phyloP scores from a whole-genome alignment of 2,888 invertebrate genomes.

The Dromius quadrimaculatus region DNA sequence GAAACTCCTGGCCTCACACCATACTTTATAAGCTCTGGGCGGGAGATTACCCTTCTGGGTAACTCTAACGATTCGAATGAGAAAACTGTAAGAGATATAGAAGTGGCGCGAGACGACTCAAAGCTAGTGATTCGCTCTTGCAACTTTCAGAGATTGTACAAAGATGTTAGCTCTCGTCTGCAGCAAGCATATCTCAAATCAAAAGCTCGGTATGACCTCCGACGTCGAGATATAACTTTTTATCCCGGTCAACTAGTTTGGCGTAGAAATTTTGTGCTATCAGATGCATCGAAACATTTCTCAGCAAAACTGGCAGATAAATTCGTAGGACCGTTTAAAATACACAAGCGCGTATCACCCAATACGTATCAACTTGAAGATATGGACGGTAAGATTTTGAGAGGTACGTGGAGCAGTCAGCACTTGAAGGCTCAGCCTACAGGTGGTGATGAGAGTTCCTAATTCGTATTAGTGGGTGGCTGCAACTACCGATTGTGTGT shows the following conservation, averaged over 20 bases:
- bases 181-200: conserved; percentile 1
- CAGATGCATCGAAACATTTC: conserved; percentile 33
- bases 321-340: conserved; percentile 38
- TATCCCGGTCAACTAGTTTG: conserved; percentile 7
- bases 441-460: too few relatives aligned
- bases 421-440: too few relatives aligned
- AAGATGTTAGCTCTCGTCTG: conserved; percentile 10
- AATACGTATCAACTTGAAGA: too few relatives aligned
- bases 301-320: conserved; percentile 26
- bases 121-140: neutral
- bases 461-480: too few relatives aligned
- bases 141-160: conserved; percentile 1
- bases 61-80: too few relatives aligned
- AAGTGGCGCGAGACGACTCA: neutral
- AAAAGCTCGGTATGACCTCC: conserved; percentile 26
- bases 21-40: too few relatives aligned
- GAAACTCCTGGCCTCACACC: neutral
- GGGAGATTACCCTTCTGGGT: too few relatives aligned
- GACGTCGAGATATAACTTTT: conserved; percentile 18
- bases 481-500: too few relatives aligned
- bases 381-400: too few relatives aligned
- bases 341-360: neutral
- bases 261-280: conserved; percentile 35
- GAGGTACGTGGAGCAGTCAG: too few relatives aligned
- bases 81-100: neutral